phyloP scores from a whole-genome alignment of 2,888 invertebrate species.

The Chalcosyrphus nemorum region DNA sequence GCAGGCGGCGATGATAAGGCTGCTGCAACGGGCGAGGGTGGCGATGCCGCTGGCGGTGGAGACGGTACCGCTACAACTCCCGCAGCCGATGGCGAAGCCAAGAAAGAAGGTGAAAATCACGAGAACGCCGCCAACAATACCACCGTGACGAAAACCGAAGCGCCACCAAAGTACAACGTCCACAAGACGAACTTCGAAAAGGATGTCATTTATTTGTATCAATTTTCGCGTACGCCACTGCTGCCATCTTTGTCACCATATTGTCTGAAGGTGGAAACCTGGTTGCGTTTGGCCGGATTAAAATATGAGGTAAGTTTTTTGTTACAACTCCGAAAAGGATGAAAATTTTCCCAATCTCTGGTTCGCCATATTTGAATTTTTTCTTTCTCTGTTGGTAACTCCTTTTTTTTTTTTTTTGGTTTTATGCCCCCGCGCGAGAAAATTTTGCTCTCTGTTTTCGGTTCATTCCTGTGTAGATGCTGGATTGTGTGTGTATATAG shows the following conservation, averaged over 20 bases:
- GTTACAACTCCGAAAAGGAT: neutral
- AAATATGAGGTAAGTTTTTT: slow-evolving; percentile 93
- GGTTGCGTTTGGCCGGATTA: slow-evolving; percentile 94
- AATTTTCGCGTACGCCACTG: slow-evolving; percentile 94
- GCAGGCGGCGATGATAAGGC: slow-evolving; percentile 82
- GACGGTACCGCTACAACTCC: slow-evolving; percentile 77
- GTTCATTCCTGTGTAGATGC: too few relatives aligned
- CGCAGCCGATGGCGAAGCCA: slow-evolving; percentile 80
- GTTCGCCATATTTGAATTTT: slow-evolving; percentile 14
- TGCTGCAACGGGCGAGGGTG: slow-evolving; percentile 69
- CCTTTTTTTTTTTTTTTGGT: too few relatives aligned
- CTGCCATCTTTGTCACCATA: slow-evolving; percentile 95
- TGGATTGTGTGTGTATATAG: too few relatives aligned
- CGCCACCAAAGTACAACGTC: slow-evolving; percentile 90
- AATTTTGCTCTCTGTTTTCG: too few relatives aligned
- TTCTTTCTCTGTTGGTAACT: neutral
- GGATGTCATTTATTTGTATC: slow-evolving; percentile 96
- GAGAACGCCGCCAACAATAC: slow-evolving; percentile 82
- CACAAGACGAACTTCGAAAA: slow-evolving; percentile 95
- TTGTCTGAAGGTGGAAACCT: slow-evolving; percentile 97
- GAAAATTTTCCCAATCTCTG: neutral
- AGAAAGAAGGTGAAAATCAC: slow-evolving; percentile 82
- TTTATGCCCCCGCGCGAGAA: too few relatives aligned
- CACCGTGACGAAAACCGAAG: slow-evolving; percentile 84
- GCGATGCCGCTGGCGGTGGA: slow-evolving; percentile 79